Base-by-base conservation (phyloP, 2,113 vertebrate species). In the Bambusicola thoracicus region DNA sequence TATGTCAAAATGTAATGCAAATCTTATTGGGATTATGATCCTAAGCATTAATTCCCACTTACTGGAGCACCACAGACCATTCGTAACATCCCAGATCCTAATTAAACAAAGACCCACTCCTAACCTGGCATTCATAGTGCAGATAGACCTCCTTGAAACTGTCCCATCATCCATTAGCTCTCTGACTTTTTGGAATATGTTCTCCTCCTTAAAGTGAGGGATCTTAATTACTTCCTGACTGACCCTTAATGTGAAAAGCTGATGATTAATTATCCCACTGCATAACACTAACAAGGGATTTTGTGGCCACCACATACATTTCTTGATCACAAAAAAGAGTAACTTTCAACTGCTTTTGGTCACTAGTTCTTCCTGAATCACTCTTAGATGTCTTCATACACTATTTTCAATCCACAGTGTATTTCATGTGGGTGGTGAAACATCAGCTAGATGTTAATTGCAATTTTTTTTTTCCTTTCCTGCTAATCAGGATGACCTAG, bases 401-500 rank as follows among this genome's bases (percentile, higher is more conserved):
- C n/a, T 30, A 41, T 65, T 95, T 89, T 75, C 87, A 83, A 46
- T n/a, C 70, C 36, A 43, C 53, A 25, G 21, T 78, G 75, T 77
- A 92, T 92, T 97, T 96, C 95, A 96, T 87, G 80, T 96, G 96
- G 93, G 89, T 98, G 97, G 97, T 98, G 97, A 98, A 98, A 97
- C 97, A 98, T 97, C 97, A 97, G 97, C 97, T 96, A 97, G 98
- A 97, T 94, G 98, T 94, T 98, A 98, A 98, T 98, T 98, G 97
- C 98, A 94, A 92, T 95, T 94, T 87, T 98, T 97, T 96, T 97
- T 96, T 89, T n/a, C n/a, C 95, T 98, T 97, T 96, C 95, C 73
- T 97, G 95, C 97, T 98, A 98, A 98, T 98, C 98, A 98, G 97
- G 97, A 95, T 98, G 98, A 98, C 98, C 98, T 93, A 79, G 80